Evolutionary conservation across 2,888 invertebrate species (phyloP), one percentile per base, ranked within the genome.

Genomic region (Plebejus anna): DNA sequence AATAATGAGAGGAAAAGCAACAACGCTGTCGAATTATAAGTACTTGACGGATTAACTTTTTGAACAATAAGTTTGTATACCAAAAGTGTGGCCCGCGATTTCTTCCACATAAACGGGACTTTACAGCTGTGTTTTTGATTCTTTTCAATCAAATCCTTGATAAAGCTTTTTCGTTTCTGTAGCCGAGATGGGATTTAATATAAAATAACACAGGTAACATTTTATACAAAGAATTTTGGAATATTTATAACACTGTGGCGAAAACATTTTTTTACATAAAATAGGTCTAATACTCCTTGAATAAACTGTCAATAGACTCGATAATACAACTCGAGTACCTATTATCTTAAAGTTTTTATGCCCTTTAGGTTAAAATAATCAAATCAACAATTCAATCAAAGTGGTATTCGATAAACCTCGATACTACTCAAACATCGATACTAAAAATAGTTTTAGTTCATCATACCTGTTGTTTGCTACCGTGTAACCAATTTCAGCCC

Each of bases 1-100:
- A 73, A 73, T 73, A 73, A 73, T 55, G 32, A 73, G n/a, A 73
- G 73, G 51, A 73, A 51, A 72, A 47, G n/a, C 38, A 71, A 9
- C 28, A 73, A 51, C 13, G 16, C 6, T 0, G 32, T 32, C 32
- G 32, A 32, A 66, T 66, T 32, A 66, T 66, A 66, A 66, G 66
- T 32, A 66, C 66, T 66, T 66, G 32, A 66, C 13, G 66, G 32
- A 66, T 66, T 66, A 66, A 66, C 66, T 66, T 66, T 66, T 32
- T 5, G 32, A 32, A 66, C 61, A 11, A 32, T 66, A 32, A 66
- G 32, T 66, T 66, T 66, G 11, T 11, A 28, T 61, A n/a, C 42
- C 42, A 42, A 42, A 42, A n/a, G n/a, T 3, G 51, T 51, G 4
- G 13, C 51, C 51, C 1, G 9, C 0, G 42, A 42, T 42, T 42